Base-by-base conservation (phyloP, 1,140 invertebrate genomes). In the Trinorchestia longiramus region DNA sequence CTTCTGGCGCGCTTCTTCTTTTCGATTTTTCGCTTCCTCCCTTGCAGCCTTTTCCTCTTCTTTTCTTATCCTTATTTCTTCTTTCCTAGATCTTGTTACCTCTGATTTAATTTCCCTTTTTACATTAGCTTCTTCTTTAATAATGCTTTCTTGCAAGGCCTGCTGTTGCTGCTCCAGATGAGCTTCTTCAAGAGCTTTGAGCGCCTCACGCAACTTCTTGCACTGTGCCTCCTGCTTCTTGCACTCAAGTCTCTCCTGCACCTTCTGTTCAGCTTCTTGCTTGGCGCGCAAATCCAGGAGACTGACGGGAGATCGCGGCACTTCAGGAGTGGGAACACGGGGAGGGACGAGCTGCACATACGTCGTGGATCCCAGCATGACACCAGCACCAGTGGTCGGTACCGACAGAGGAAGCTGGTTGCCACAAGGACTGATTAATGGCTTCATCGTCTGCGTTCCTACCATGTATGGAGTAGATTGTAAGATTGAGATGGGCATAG, bases 191-290 rank as follows among this genome's bases (percentile, higher is more conserved):
- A 94, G 43, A 8, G 92, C 36, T n/a, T 94, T 94, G 43, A 94
- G 92, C 6, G 92, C 92, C 44, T 94, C 92, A 11, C 44, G 92
- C 92, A 94, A 36, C 92, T 94, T 94, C 92, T 94, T 94, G 92
- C 92, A 94, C 92, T 94, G 92, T 6, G 92, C 92, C 44, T 94
- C 92, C 44, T 94, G 92, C 92, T 94, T 94, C 92, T 94, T 94
- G 44, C 92, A 94, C 92, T 94, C 92, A 8, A 94, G 44, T n/a
- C 40, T 43, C 44, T 94, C 92, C 44, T 94, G 92, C 92, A 94
- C 92, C 92, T 94, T 94, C 92, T 94, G 92, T 17, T 94, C 92
- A 3, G 92, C 92, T 47, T 94, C 92, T 44, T 94, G 92, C 44
- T 94, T 94, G 6, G 92, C 92, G 40, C 92, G 92, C 92, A 94